Evolutionary conservation across 2,113 vertebrate genomes (phyloP).

Genomic region (Prietella phreatophila): DNA sequence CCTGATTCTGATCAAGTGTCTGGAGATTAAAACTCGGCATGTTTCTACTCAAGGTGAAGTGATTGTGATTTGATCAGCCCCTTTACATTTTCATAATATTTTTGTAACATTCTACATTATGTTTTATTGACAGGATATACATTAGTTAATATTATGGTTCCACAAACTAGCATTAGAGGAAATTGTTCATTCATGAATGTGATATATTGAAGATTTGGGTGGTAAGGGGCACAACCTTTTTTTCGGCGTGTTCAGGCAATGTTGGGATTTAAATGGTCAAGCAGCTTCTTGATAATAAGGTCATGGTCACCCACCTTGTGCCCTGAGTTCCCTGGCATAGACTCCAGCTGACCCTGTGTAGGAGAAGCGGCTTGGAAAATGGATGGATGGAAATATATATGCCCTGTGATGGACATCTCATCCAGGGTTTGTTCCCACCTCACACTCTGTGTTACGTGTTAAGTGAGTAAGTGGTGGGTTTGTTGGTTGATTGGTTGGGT

Average conservation of each 20-base stretch:
- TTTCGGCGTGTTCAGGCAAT: background rate
- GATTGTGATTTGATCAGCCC: background rate
- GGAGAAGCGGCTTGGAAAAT: too few species aligned
- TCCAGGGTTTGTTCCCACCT: background rate
- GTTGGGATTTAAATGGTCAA: background rate
- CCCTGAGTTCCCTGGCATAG: too few species aligned
- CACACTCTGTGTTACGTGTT: background rate
- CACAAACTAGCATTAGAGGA: background rate
- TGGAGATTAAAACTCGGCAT: constrained; percentile 75
- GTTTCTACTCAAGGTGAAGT: constrained; percentile 52
- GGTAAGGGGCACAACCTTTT: background rate
- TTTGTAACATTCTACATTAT: background rate
- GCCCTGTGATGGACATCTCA: background rate
- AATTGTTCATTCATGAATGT: background rate
- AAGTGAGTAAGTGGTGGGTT: too few species aligned
- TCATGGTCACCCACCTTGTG: background rate
- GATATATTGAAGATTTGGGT: background rate
- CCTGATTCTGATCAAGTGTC: constrained; percentile 81
- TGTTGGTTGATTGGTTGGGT: background rate
- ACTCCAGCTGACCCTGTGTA: too few species aligned
- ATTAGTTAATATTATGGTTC: background rate
- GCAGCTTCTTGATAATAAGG: background rate
- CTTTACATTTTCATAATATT: background rate
- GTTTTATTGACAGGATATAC: background rate
- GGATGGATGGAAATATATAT: too few species aligned